Evolutionary conservation across 2,888 invertebrate species (phyloP).

Genomic region (Oasisia sp.): DNA sequence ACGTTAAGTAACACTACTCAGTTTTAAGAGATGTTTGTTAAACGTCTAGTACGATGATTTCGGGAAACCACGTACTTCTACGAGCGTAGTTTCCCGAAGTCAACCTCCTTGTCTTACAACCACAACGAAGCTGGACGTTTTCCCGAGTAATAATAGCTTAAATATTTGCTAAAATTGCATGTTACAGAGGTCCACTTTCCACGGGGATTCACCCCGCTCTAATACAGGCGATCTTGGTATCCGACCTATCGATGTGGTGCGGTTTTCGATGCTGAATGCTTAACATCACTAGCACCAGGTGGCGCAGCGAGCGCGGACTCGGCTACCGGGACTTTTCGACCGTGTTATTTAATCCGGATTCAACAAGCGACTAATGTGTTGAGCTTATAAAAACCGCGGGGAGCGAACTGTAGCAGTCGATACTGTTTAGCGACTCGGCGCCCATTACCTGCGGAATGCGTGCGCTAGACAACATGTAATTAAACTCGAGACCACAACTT

Average conservation of each 20-base stretch:
- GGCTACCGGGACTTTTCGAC: background rate
- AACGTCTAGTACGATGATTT: too few relatives aligned
- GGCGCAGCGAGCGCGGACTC: background rate
- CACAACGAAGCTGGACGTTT: too few relatives aligned
- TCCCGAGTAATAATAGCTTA: too few relatives aligned
- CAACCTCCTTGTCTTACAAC: too few relatives aligned
- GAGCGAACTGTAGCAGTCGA: background rate
- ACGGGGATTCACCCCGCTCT: too few relatives aligned
- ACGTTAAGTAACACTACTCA: too few relatives aligned
- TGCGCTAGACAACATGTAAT: background rate
- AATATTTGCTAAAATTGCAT: too few relatives aligned
- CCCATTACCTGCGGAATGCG: background rate
- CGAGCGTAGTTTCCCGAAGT: too few relatives aligned
- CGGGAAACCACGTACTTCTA: too few relatives aligned
- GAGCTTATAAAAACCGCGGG: background rate
- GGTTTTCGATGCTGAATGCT: background rate
- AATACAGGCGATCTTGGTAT: background rate
- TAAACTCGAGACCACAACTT: constrained; percentile 8
- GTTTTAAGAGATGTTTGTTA: too few relatives aligned
- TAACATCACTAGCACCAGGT: background rate
- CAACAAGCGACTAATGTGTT: constrained; percentile 9
- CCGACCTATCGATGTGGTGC: background rate
- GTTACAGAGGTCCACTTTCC: too few relatives aligned
- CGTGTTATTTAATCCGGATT: constrained; percentile 9
- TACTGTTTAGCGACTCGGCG: constrained; percentile 6